A percentile compares a stretch with the other conserved stretches of the same genome.
Conservation (phyloP, 1,140 invertebrate species). For the Arctopsyche grandis region DNA sequence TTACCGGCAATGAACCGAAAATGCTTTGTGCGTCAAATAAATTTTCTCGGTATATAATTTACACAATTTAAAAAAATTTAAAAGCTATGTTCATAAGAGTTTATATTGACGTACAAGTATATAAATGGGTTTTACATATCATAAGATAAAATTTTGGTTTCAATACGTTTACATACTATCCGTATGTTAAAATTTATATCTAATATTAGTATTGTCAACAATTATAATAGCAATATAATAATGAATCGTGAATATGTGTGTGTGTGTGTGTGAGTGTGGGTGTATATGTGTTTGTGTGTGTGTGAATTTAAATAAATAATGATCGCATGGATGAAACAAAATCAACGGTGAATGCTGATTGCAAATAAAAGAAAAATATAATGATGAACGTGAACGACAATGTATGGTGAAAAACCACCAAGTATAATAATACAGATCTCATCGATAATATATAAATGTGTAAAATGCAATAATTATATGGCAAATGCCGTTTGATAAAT, state of each 20-base stretch:
- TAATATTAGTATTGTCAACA: slow-evolving; percentile 53
- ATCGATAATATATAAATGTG: slow-evolving; percentile 2
- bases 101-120: not conserved
- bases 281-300: not conserved
- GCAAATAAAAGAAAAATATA: slow-evolving; percentile 24
- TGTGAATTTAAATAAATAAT: slow-evolving; percentile 24
- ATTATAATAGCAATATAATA: slow-evolving; percentile 39
- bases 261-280: too few relatives aligned
- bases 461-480: slow-evolving; percentile 24
- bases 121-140: slow-evolving; percentile 43
- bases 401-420: too few relatives aligned
- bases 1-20: too few relatives aligned
- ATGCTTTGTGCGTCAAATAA: too few relatives aligned
- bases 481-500: not conserved
- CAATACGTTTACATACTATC: slow-evolving; percentile 35
- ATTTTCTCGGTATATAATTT: too few relatives aligned
- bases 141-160: slow-evolving; percentile 52
- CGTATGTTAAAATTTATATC: slow-evolving; percentile 37
- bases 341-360: not conserved
- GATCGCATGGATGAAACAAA: not conserved
- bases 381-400: not conserved
- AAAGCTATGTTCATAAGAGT: slow-evolving; percentile 34
- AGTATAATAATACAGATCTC: not conserved
- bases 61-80: not conserved
- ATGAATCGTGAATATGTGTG: not conserved